Evolutionary conservation across 2,797 vertebrate genomes (phyloP).

Genomic region (Champsocephalus gunnari): DNA sequence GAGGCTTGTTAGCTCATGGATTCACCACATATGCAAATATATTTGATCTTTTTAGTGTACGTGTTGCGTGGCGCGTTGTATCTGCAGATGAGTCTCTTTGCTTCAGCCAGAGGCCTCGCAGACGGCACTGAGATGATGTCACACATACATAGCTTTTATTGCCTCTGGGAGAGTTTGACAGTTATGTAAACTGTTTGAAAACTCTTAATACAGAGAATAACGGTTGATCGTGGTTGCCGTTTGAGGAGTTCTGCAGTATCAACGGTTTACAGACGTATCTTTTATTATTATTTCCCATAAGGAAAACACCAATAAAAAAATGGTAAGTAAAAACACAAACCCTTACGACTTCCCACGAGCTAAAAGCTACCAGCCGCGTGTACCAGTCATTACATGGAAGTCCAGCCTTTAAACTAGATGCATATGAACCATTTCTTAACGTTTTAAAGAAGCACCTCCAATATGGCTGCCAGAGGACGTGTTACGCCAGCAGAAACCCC

Average conservation of each 20-base stretch:
- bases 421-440: background rate
- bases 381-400: background rate
- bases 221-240: background rate
- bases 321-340: too few species aligned
- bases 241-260: background rate
- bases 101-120: background rate
- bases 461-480: conserved; percentile 44
- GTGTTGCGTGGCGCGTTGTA: background rate
- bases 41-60: background rate
- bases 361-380: background rate
- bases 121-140: background rate
- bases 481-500: conserved; percentile 43
- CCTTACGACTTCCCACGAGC: background rate
- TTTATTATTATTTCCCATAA: background rate
- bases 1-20: background rate
- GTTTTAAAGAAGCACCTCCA: conserved; percentile 41
- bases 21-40: background rate
- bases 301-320: background rate
- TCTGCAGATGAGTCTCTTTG: background rate
- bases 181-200: background rate
- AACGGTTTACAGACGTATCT: too few species aligned
- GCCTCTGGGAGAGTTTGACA: background rate
- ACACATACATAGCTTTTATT: background rate
- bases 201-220: background rate
- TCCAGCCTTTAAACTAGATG: background rate